A percentile compares a stretch with the other conserved stretches of the same genome.
These are phyloP conservation scores for Apamea anceps DNA, from an alignment of 2,888 invertebrate species.

Conservation along the genomic window DNA sequence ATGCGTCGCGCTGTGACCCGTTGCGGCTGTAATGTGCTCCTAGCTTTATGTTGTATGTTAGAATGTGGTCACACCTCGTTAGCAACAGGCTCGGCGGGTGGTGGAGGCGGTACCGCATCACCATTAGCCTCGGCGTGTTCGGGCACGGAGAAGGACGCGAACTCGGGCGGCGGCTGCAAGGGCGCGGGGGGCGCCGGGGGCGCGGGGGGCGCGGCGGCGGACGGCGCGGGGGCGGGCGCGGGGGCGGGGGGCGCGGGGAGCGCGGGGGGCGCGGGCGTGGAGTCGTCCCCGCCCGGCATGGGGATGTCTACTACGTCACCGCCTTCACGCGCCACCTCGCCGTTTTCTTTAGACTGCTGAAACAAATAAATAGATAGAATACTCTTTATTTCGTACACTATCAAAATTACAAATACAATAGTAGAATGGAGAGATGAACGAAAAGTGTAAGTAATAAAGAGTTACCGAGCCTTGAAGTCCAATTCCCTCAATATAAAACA, in stretches of 20 bases:
- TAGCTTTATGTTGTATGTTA: not conserved
- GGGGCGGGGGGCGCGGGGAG: slow-evolving; percentile 69
- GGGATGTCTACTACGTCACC: slow-evolving; percentile 93
- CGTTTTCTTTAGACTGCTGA: slow-evolving; percentile 85
- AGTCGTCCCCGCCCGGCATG: slow-evolving; percentile 90
- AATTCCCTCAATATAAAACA: not conserved
- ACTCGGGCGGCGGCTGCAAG: slow-evolving; percentile 71
- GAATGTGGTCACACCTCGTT: slow-evolving; percentile 7
- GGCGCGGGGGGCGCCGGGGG: slow-evolving; percentile 50
- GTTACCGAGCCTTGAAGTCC: not conserved
- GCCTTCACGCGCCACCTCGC: slow-evolving; percentile 71
- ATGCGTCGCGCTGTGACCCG: not conserved
- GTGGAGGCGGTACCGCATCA: slow-evolving; percentile 32
- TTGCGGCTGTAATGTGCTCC: not conserved
- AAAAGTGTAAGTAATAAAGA: not conserved
- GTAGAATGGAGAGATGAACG: not conserved
- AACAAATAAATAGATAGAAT: not conserved
- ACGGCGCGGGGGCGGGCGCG: slow-evolving; percentile 35
- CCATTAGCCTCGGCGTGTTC: slow-evolving; percentile 42
- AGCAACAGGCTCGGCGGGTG: not conserved
- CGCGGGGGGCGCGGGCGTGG: not conserved
- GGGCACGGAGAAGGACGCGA: slow-evolving; percentile 51
- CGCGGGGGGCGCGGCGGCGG: slow-evolving; percentile 63
- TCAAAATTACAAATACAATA: not conserved
- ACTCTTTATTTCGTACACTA: not conserved